Conservation (phyloP, 2,113 vertebrate species). For the Phylloscopus trochilus region DNA sequence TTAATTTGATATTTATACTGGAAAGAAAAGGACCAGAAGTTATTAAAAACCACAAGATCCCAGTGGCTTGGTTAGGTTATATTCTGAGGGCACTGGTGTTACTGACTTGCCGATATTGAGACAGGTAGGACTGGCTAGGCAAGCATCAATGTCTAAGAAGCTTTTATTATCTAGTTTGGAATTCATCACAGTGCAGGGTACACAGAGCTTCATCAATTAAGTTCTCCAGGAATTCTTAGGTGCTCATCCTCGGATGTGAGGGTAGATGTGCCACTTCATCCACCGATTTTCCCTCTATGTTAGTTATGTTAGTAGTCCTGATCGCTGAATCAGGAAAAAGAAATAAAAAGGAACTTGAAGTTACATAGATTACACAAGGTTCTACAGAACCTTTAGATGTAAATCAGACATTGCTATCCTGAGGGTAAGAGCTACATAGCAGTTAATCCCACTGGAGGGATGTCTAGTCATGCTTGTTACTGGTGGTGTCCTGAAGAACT, state of each 20-base stretch:
- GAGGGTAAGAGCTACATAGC: background rate
- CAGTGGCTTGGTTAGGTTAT: background rate
- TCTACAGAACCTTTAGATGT: conserved; percentile 14
- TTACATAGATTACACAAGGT: background rate
- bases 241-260: background rate
- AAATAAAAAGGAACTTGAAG: conserved; percentile 44
- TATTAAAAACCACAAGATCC: background rate
- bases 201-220: conserved; percentile 22
- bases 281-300: conserved; percentile 47
- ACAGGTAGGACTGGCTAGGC: conserved; percentile 19
- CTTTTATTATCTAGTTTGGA: conserved; percentile 46
- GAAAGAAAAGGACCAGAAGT: conserved; percentile 16
- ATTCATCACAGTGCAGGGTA: conserved; percentile 44
- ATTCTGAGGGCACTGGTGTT: background rate
- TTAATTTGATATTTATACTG: conserved; percentile 99
- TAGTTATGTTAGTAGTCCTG: conserved; percentile 64
- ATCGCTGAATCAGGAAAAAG: conserved; percentile 46
- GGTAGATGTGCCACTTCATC: conserved; percentile 34
- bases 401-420: background rate
- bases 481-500: background rate
- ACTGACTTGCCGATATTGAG: conserved; percentile 22
- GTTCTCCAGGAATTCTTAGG: conserved; percentile 13
- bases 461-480: background rate
- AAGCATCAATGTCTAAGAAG: conserved; percentile 37
- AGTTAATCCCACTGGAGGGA: background rate